These are phyloP conservation scores for Papilio gigon DNA, from an alignment of 2,888 invertebrate species.

Conservation along the genomic window DNA sequence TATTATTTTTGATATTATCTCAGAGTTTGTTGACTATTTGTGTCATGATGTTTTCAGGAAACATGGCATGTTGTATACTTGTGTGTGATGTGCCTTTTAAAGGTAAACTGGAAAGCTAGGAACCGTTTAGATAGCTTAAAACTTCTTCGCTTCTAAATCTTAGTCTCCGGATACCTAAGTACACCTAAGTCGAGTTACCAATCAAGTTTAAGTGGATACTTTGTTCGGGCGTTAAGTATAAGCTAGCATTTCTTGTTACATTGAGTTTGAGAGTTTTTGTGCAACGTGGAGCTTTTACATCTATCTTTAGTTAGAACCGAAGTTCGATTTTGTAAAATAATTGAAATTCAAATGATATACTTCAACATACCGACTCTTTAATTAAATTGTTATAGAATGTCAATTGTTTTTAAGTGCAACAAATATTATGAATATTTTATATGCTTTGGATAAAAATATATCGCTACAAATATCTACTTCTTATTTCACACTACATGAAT, in stretches of 20 bases:
- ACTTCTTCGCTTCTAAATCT: conserved; percentile 17
- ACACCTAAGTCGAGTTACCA: conserved; percentile 5
- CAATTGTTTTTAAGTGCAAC: neutral
- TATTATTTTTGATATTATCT: neutral
- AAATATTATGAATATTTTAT: neutral
- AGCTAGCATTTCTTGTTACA: conserved; percentile 8
- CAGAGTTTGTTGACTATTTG: neutral
- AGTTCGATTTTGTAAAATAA: neutral
- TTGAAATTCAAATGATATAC: neutral
- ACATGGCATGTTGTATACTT: neutral
- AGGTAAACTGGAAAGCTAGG: too few relatives aligned
- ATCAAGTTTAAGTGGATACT: conserved; percentile 17
- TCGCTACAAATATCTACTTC: neutral
- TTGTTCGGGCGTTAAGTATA: neutral
- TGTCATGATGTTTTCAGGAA: too few relatives aligned
- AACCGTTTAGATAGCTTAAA: conserved; percentile 20
- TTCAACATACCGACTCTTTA: neutral
- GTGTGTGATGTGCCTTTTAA: too few relatives aligned
- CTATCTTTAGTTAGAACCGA: neutral
- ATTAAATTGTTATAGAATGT: too few relatives aligned
- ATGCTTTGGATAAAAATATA: neutral
- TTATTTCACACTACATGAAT: neutral
- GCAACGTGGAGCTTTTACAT: neutral
- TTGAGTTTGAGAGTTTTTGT: conserved; percentile 1
- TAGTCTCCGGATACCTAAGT: neutral